Conservation (phyloP, 2,113 vertebrate species). For the Gymnogyps californianus region DNA sequence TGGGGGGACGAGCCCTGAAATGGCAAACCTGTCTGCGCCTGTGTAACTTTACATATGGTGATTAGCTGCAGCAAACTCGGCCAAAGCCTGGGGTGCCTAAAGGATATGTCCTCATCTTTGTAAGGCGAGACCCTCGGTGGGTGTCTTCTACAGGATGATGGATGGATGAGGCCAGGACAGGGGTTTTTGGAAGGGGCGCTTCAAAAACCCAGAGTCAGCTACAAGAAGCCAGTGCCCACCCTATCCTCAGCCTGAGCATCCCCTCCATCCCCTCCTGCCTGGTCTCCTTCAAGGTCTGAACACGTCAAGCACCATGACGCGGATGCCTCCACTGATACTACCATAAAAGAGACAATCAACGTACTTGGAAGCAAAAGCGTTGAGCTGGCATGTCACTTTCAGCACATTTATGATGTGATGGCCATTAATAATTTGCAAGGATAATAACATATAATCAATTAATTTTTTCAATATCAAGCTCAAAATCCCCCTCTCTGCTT, state of each 20-base stretch:
- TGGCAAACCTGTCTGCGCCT: neutral
- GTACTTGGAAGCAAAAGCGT: slow-evolving; percentile 57
- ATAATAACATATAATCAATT: neutral
- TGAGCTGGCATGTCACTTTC: slow-evolving; percentile 16
- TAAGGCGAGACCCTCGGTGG: accelerated
- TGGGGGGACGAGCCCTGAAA: neutral
- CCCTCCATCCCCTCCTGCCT: neutral
- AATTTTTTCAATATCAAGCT: neutral
- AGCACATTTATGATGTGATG: neutral
- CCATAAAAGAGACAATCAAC: slow-evolving; percentile 46
- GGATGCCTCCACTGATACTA: neutral
- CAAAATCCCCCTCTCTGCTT: neutral
- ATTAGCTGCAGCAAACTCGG: neutral
- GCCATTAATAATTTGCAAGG: slow-evolving; percentile 11
- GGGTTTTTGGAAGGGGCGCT: neutral
- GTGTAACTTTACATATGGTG: neutral
- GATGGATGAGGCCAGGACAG: neutral
- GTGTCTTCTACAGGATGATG: neutral
- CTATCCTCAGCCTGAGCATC: neutral
- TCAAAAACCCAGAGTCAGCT: neutral
- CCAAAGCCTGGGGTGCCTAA: neutral
- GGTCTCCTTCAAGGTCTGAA: neutral
- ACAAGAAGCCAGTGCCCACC: neutral
- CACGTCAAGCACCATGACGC: neutral
- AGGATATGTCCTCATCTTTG: neutral